These are phyloP conservation scores for Lophotriccus pileatus DNA, from an alignment of 2,797 vertebrate genomes.

Conservation along the genomic window DNA sequence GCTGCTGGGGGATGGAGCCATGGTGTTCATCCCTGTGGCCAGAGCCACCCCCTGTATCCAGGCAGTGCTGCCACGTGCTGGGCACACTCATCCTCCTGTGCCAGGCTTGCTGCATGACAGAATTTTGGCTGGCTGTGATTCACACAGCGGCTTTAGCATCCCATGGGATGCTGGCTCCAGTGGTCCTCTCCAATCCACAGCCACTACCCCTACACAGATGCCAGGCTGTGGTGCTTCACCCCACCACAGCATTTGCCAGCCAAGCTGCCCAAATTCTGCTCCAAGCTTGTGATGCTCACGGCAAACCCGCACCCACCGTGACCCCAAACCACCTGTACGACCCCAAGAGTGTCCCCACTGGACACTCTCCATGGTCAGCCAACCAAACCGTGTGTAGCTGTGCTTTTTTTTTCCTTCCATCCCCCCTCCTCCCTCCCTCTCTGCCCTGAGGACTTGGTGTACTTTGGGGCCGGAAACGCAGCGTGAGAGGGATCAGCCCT, in stretches of 20 bases:
- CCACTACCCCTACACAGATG: fast-evolving
- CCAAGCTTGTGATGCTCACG: fast-evolving
- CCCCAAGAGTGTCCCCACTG: background rate
- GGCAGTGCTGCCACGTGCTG: background rate
- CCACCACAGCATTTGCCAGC: background rate
- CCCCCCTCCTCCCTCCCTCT: background rate
- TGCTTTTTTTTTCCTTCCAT: too few species aligned
- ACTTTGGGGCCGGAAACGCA: constrained; percentile 34
- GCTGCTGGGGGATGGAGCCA: background rate
- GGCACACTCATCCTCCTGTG: fast-evolving
- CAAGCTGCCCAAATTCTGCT: background rate
- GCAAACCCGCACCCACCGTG: background rate
- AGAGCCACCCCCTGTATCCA: fast-evolving
- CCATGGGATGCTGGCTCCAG: fast-evolving
- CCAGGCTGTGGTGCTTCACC: background rate
- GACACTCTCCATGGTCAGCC: background rate
- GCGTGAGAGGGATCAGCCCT: background rate
- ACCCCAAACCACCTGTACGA: fast-evolving
- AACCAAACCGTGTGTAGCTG: background rate
- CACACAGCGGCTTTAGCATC: fast-evolving
- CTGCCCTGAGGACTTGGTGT: background rate
- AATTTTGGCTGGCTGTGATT: background rate
- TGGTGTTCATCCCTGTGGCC: fast-evolving
- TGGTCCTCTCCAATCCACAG: fast-evolving
- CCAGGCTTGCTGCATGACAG: background rate